Percentiles rank a stretch among this genome's conserved stretches.
These are phyloP conservation scores for Blennius ocellaris DNA, from an alignment of 2,113 vertebrate genomes.

Conservation along the genomic window DNA sequence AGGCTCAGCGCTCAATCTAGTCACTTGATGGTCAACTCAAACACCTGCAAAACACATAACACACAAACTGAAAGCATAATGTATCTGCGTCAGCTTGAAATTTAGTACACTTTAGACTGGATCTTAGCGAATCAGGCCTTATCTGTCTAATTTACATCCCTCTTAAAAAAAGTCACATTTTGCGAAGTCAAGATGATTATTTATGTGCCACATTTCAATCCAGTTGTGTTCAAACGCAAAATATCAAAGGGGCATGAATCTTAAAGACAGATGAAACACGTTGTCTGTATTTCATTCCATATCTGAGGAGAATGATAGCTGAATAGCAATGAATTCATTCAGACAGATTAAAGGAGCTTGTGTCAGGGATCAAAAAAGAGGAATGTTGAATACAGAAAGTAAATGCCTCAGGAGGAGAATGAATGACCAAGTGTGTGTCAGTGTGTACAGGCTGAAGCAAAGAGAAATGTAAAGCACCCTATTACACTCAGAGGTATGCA, in stretches of 20 bases:
- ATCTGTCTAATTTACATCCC: not conserved
- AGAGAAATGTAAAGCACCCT: not conserved
- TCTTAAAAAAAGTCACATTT: conserved; percentile 20
- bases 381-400: conserved; percentile 44
- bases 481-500: conserved; percentile 12
- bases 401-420: conserved; percentile 14
- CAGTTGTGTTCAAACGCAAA: conserved; percentile 34
- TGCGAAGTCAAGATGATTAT: conserved; percentile 47
- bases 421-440: conserved; percentile 13
- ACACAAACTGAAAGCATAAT: too few relatives aligned
- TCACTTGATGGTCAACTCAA: too few relatives aligned
- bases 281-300: conserved; percentile 54
- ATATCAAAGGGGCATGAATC: conserved; percentile 54
- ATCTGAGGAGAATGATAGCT: conserved; percentile 44
- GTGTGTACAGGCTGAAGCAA: not conserved
- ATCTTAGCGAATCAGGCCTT: too few relatives aligned
- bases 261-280: conserved; percentile 57
- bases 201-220: conserved; percentile 25
- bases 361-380: conserved; percentile 42
- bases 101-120: too few relatives aligned
- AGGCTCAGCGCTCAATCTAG: too few relatives aligned
- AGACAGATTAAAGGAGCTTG: conserved; percentile 57
- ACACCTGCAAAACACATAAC: too few relatives aligned
- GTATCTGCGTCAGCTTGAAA: too few relatives aligned
- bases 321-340: conserved; percentile 59